Percentiles rank a stretch among this genome's conserved stretches.
Conservation (phyloP, 1,140 invertebrate genomes). For the Heliconius melpomene region DNA sequence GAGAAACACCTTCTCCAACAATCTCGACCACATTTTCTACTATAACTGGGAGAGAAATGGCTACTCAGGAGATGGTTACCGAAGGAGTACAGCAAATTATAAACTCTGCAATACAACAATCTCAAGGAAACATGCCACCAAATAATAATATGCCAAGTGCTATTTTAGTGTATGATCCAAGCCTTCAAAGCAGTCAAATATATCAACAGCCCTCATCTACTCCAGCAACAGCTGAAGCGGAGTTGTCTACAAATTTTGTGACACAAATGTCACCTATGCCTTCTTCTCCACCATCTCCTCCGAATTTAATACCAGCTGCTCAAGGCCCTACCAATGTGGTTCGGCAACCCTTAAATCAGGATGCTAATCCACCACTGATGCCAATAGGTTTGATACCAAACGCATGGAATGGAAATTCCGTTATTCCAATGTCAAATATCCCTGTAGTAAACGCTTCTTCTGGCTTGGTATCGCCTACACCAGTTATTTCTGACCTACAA, state of each 20-base stretch:
- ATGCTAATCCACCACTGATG: background rate
- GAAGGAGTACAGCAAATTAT: constrained; percentile 20
- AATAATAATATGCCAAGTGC: constrained; percentile 24
- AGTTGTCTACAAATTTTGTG: background rate
- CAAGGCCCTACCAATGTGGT: constrained; percentile 1
- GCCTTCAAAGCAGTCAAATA: constrained; percentile 19
- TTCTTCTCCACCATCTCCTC: background rate
- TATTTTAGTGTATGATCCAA: constrained; percentile 30
- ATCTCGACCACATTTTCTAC: constrained; percentile 24
- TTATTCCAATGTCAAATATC: constrained; percentile 23
- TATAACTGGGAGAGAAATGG: constrained; percentile 8
- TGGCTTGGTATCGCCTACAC: background rate
- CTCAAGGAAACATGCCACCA: constrained; percentile 24
- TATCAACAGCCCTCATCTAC: constrained; percentile 12
- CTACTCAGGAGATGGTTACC: constrained; percentile 14
- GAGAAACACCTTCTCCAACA: constrained; percentile 27
- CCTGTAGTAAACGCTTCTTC: background rate
- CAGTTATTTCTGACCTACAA: background rate
- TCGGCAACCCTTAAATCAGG: background rate
- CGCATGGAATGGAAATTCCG: constrained; percentile 14
- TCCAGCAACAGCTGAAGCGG: background rate
- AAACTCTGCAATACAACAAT: constrained; percentile 1
- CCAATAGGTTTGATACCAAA: constrained; percentile 10
- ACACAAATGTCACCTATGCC: background rate
- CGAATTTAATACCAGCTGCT: background rate